Conservation (phyloP, 2,113 vertebrate species). For the Prietella phreatophila region DNA sequence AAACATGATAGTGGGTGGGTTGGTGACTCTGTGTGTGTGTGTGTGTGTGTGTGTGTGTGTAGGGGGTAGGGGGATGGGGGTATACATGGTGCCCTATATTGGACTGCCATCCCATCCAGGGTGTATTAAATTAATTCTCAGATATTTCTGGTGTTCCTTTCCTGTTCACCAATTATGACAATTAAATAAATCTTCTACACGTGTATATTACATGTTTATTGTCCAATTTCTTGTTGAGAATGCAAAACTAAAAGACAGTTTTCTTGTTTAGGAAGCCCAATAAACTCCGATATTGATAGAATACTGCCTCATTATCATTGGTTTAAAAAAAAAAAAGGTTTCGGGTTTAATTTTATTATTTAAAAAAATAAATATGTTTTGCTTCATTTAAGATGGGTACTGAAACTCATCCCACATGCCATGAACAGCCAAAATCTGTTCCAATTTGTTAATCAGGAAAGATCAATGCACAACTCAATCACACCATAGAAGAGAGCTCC, state of each 20-base stretch:
- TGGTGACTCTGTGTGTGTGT: neutral
- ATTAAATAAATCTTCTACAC: neutral
- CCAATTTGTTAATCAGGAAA: neutral
- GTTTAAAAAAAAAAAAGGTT: neutral
- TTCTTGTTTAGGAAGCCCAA: neutral
- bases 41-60: neutral
- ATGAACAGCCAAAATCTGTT: neutral
- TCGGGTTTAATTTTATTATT: neutral
- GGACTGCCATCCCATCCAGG: neutral
- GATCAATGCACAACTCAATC: neutral
- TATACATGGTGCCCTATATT: neutral
- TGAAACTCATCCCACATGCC: neutral
- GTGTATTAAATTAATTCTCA: neutral
- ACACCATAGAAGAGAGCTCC: neutral
- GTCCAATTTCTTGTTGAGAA: neutral
- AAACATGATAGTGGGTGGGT: neutral
- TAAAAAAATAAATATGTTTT: neutral
- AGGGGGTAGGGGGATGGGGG: no score
- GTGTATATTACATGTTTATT: neutral
- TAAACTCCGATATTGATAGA: neutral
- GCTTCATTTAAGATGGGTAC: neutral
- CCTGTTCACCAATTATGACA: neutral
- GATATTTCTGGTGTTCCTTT: neutral
- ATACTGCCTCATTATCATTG: neutral
- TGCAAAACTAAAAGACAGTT: neutral